Base-by-base conservation (phyloP, 2,888 invertebrate species). In the Dorcus hopei region DNA sequence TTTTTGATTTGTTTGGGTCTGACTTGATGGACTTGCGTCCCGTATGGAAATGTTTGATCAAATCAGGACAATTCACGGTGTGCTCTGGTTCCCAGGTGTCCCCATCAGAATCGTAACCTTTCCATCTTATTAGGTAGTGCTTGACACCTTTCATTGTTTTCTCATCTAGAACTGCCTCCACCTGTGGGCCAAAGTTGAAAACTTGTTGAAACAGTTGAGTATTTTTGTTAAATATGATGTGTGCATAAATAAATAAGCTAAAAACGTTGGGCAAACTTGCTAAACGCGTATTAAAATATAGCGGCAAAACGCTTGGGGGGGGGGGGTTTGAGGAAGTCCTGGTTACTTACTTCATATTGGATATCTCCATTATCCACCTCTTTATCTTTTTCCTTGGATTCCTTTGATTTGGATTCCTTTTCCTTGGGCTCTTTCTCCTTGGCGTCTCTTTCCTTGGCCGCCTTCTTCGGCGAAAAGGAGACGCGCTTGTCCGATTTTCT, bases 71-170 rank as follows among this genome's bases (percentile, higher is more conserved):
- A 56, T 85, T 87, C 0, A 91, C 74, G 7, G 88, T 87, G 42
- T 83, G 81, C 66, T 87, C 88, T 5, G 87, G 85, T 71, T 90
- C 90, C 91, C 91, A 91, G 0, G 89, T 88, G 70, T 91, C 90
- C 62, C 82, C 82, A 43, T 85, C 85, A 49, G 85, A 82, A 57
- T 81, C 81, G 66, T 89, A 91, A 0, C 90, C 90, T 71, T 90
- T 90, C 91, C 91, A 91, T 66, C 89, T 83, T 41, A 91, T 88
- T 40, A 88, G 77, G 72, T 86, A 91, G 69, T 86, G 86, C 1
- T 85, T 78, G 52, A 85, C 83, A 2, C 89, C 88, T 69, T 84
- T 86, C 7, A 87, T 83, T 49, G 81, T 83, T 72, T 89, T 89
- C 9, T 88, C 85, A 63, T 86, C 87, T 9, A 91, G 74, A 19